Evolutionary conservation across 92 coral and sea anemone genomes (phyloP).

Genomic region (Epizoanthus illoricatus): DNA sequence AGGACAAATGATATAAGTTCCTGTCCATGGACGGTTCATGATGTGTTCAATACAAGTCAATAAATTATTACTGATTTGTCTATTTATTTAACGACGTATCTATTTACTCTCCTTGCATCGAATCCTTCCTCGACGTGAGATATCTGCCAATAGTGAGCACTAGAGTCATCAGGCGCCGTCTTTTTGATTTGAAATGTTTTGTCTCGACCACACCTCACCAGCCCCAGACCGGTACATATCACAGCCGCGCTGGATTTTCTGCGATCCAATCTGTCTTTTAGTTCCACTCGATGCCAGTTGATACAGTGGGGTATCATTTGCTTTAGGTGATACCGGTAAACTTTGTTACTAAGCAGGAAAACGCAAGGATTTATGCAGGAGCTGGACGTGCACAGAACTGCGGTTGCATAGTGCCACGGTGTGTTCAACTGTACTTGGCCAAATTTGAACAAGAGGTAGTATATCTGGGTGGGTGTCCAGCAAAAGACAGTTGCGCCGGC

Average conservation of each 20-base stretch:
- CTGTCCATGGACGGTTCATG: too few species aligned
- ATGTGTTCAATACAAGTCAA: too few species aligned
- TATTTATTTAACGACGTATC: too few species aligned
- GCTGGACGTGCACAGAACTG: slow-evolving; percentile 55
- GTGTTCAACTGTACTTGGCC: slow-evolving; percentile 55
- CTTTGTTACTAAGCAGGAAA: slow-evolving; percentile 57
- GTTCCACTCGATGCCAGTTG: background rate
- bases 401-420: slow-evolving; percentile 60
- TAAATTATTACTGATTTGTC: too few species aligned
- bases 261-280: background rate
- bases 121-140: background rate
- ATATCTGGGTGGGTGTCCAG: slow-evolving; percentile 78
- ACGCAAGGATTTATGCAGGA: slow-evolving; percentile 70
- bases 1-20: too few species aligned
- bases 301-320: slow-evolving; percentile 30
- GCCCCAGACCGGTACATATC: background rate
- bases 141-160: background rate
- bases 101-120: background rate
- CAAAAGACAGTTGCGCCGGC: slow-evolving; percentile 63
- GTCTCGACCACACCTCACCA: background rate
- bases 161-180: background rate
- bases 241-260: slow-evolving; percentile 7
- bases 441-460: slow-evolving; percentile 68
- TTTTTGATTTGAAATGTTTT: background rate
- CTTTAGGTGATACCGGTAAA: slow-evolving; percentile 47